These are phyloP conservation scores for Ia io DNA, from an alignment of 2,113 vertebrate genomes.

Conservation along the genomic window DNA sequence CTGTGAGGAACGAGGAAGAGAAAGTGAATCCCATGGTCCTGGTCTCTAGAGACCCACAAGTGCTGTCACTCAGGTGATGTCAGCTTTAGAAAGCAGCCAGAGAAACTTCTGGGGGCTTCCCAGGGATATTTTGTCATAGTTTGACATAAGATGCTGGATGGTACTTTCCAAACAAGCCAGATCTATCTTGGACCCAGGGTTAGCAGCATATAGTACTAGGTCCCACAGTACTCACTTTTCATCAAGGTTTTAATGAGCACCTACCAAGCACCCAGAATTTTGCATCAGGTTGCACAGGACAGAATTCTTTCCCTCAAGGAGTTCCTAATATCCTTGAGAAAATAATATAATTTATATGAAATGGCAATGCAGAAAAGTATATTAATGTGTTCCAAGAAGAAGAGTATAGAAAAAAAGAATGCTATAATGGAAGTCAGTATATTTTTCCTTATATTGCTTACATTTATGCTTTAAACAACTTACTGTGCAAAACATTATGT, in stretches of 20 bases:
- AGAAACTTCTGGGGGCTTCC: constrained; percentile 43
- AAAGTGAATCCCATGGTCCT: not conserved
- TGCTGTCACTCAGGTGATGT: not conserved
- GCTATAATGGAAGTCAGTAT: not conserved
- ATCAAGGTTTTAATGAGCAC: not conserved
- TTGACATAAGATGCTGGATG: not conserved
- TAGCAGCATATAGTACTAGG: not conserved
- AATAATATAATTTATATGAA: not conserved
- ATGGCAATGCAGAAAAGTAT: not conserved
- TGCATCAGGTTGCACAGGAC: not conserved
- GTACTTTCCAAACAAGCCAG: not conserved
- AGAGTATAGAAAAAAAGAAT: not conserved
- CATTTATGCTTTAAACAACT: constrained; percentile 6
- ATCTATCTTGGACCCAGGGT: not conserved
- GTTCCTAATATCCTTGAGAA: not conserved
- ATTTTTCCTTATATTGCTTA: not conserved
- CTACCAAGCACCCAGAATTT: not conserved
- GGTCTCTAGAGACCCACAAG: not conserved
- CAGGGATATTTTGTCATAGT: not conserved
- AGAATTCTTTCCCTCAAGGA: not conserved
- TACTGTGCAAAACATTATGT: not conserved
- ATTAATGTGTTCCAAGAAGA: not conserved
- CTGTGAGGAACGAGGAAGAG: not conserved
- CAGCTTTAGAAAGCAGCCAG: not conserved
- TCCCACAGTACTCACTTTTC: not conserved